Evolutionary conservation across 2,113 vertebrate genomes (phyloP).

Genomic region (human (Homo sapiens)): DNA sequence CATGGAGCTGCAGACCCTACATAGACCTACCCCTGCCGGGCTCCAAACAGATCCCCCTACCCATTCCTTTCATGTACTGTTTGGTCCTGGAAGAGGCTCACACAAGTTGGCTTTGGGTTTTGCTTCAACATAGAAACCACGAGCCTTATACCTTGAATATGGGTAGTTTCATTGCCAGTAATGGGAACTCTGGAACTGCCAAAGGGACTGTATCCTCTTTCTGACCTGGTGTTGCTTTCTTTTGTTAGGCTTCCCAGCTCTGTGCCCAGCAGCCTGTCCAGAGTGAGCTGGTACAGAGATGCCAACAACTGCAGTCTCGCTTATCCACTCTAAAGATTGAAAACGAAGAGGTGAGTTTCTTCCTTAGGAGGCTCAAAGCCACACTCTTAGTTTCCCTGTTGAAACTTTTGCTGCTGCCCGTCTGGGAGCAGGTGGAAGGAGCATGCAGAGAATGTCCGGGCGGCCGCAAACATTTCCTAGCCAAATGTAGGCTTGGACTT

Average conservation of each 20-base stretch:
- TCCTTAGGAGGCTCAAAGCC: neutral
- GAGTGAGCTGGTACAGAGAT: constrained; percentile 93
- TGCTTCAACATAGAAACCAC: constrained; percentile 9
- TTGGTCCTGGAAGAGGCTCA: neutral
- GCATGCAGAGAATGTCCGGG: constrained; percentile 62
- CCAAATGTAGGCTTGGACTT: constrained; percentile 70
- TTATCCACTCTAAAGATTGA: constrained; percentile 97
- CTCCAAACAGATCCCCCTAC: neutral
- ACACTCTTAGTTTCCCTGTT: neutral
- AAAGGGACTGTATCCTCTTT: constrained; percentile 22
- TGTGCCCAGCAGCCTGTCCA: constrained; percentile 95
- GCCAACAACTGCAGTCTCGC: constrained; percentile 95
- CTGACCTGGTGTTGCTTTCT: constrained; percentile 42
- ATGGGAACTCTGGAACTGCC: neutral
- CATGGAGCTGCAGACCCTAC: neutral
- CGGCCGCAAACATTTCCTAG: constrained; percentile 68
- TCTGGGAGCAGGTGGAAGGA: constrained; percentile 63
- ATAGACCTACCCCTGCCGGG: neutral
- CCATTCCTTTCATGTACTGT: neutral
- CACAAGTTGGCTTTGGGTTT: constrained; percentile 2
- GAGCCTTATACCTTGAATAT: neutral
- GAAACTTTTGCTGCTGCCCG: neutral
- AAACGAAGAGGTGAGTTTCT: constrained; percentile 93
- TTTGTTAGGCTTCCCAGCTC: constrained; percentile 90
- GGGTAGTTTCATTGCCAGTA: neutral